A percentile compares a stretch with the other conserved stretches of the same genome.
Conservation (phyloP, 2,113 vertebrate species). For the Leucopternis melanops region DNA sequence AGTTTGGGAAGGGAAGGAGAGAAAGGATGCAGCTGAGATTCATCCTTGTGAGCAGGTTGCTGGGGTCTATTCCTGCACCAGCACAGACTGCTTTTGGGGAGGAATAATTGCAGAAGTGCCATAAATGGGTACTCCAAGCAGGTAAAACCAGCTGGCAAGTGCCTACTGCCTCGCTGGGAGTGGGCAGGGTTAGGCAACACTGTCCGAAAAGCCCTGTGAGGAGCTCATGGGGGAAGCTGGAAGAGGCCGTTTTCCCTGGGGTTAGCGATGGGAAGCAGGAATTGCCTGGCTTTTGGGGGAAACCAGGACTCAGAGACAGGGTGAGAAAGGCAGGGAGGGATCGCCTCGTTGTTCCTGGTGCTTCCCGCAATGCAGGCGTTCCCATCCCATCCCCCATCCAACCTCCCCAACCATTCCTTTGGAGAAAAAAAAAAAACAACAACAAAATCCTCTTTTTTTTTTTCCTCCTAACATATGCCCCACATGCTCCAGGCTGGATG, state of each 20-base stretch:
- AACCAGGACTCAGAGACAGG: accelerated
- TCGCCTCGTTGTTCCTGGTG: background rate
- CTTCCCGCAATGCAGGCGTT: accelerated
- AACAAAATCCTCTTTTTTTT: too few relatives aligned
- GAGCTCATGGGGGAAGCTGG: background rate
- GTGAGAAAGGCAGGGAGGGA: background rate
- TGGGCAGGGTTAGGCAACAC: background rate
- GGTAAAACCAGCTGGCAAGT: background rate
- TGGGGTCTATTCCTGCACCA: background rate
- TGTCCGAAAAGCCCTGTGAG: background rate
- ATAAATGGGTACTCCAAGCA: background rate
- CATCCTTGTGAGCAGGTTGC: accelerated
- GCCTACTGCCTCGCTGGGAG: background rate
- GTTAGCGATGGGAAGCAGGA: background rate
- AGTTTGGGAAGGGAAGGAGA: background rate
- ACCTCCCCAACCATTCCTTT: too few relatives aligned
- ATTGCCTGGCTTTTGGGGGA: background rate
- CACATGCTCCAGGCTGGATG: accelerated
- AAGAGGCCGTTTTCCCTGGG: accelerated
- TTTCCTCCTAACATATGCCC: too few relatives aligned
- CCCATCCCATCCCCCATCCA: too few relatives aligned
- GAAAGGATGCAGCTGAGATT: background rate
- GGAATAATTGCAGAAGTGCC: background rate
- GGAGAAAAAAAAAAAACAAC: background rate
- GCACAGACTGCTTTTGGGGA: background rate